Evolutionary conservation across 1,140 invertebrate species (phyloP).

Genomic region (Calliphora vicina): DNA sequence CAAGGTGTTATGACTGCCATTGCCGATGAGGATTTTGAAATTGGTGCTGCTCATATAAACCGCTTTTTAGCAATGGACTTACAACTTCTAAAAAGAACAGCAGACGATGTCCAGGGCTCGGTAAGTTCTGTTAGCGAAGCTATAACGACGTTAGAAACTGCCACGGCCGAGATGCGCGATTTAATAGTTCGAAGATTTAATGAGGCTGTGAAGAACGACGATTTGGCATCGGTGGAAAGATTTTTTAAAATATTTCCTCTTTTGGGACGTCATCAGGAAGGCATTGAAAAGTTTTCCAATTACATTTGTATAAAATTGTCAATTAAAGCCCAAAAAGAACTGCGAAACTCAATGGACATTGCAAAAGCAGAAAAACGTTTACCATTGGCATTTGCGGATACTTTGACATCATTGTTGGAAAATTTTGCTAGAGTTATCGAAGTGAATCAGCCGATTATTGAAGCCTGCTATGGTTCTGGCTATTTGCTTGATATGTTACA

Average conservation of each 20-base stretch:
- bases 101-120: constrained; percentile 74
- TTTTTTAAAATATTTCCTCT: constrained; percentile 99
- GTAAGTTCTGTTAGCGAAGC: constrained; percentile 64
- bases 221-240: constrained; percentile 92
- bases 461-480: constrained; percentile 92
- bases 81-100: constrained; percentile 80
- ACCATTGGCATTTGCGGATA: constrained; percentile 82
- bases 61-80: constrained; percentile 96
- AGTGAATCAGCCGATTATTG: constrained; percentile 90
- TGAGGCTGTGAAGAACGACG: constrained; percentile 88
- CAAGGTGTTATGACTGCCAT: constrained; percentile 94
- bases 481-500: constrained; percentile 75
- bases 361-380: constrained; percentile 75
- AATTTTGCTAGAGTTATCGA: constrained; percentile 88
- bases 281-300: constrained; percentile 88
- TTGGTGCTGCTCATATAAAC: constrained; percentile 94
- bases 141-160: constrained; percentile 85
- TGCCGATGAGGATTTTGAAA: constrained; percentile 88
- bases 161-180: constrained; percentile 71
- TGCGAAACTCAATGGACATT: constrained; percentile 71
- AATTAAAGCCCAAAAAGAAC: constrained; percentile 77
- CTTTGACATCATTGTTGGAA: constrained; percentile 86
- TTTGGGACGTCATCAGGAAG: constrained; percentile 90
- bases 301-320: constrained; percentile 87
- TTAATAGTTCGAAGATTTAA: constrained; percentile 87